Evolutionary conservation across 2,888 invertebrate species (phyloP).

Genomic region (Drosophila dives): DNA sequence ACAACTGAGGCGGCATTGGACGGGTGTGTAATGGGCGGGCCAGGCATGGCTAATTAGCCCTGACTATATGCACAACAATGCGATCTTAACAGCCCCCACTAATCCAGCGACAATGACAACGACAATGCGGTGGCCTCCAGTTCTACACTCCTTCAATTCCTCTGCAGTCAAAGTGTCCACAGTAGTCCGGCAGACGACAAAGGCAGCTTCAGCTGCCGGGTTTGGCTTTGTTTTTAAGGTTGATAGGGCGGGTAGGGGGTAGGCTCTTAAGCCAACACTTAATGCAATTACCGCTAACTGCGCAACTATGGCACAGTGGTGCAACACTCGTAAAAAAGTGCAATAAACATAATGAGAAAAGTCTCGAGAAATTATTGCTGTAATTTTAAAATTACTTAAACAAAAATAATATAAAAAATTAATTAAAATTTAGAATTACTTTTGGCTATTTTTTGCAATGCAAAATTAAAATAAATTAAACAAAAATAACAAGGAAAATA

Average conservation of each 20-base stretch:
- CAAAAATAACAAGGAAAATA: too few relatives aligned
- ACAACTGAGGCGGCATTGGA: constrained; percentile 30
- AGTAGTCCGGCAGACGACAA: not conserved
- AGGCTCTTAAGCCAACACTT: constrained; percentile 78
- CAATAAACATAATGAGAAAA: not conserved
- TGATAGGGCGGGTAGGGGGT: not conserved
- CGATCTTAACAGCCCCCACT: constrained; percentile 56
- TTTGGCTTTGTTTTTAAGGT: constrained; percentile 5
- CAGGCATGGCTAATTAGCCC: constrained; percentile 67
- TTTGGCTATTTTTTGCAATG: too few relatives aligned
- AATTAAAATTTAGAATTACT: not conserved
- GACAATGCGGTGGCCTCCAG: constrained; percentile 25
- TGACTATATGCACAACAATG: constrained; percentile 44
- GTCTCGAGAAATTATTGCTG: not conserved
- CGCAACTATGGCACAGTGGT: constrained; percentile 48
- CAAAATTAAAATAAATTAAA: too few relatives aligned
- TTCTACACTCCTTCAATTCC: not conserved
- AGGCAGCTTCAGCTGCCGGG: constrained; percentile 25
- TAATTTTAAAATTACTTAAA: not conserved
- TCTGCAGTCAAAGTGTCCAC: not conserved
- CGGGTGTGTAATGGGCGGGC: not conserved
- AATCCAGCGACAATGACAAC: constrained; percentile 72
- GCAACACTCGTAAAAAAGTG: not conserved
- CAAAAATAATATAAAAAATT: not conserved
- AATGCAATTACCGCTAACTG: constrained; percentile 74